Evolutionary conservation across 2,113 vertebrate species (phyloP), one percentile per base, ranked within the genome.

Genomic region (Panthera tigris): DNA sequence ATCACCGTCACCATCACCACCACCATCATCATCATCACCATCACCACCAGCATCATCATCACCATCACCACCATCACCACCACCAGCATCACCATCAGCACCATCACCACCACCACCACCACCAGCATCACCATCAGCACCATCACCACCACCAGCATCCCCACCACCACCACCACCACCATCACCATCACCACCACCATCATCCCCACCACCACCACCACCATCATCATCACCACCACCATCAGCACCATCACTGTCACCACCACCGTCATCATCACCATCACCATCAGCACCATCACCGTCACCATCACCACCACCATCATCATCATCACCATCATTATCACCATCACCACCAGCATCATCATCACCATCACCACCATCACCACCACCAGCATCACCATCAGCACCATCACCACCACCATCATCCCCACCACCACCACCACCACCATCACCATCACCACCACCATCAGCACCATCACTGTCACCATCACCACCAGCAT

Each of bases 61-160:
- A 71, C 1, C 4, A 61, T 0, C 36, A 76, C 1, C 25, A 29
- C 1, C 12, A 63, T 1, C 31, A 73, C 1, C 23, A 50, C 0
- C 21, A 2, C 1, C 65, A 63, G 1, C 61, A 27, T 0, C 61
- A 63, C 3, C 23, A 63, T 25, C 5, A 11, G 3, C 65, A 33
- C 1, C 6, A 33, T 0, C 66, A 33, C 3, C 14, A 69, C 1
- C 68, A 71, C 0, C 8, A 71, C 0, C 68, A 69, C 1, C 69
- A 71, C 5, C 36, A 73, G 1, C 4, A 36, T 1, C 29, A 61
- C 0, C 63, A 81, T 0, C 36, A 39, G 1, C 65, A 41, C 1
- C 1, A 1, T 0, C 36, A 68, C 1, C 31, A 79, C 1, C 7
- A 18, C 1, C 19, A 57, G 0, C 19, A 45, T 1, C 21, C 19